Percentiles rank a stretch among this genome's conserved stretches.
phyloP scores from a whole-genome alignment of 2,888 invertebrate species.

The Terebella lapidaria region DNA sequence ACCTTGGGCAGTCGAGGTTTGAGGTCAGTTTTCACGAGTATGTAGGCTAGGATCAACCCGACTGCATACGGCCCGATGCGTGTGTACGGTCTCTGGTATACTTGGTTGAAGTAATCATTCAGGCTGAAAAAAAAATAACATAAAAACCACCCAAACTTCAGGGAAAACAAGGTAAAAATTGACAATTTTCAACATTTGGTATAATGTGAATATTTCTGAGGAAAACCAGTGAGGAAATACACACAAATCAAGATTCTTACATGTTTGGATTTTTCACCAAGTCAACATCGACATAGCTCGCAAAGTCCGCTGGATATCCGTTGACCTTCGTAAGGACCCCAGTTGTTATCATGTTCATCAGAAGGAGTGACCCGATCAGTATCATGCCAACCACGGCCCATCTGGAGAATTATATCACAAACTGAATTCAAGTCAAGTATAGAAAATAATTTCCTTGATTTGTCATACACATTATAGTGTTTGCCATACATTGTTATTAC shows the following conservation, averaged over 20 bases:
- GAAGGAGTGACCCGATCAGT: neutral
- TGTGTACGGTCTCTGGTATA: conserved; percentile 54
- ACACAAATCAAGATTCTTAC: neutral
- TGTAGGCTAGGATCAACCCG: conserved; percentile 53
- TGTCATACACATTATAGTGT: too few relatives aligned
- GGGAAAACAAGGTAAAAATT: neutral
- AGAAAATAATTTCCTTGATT: too few relatives aligned
- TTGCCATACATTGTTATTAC: too few relatives aligned
- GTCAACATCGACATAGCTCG: neutral
- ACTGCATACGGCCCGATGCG: conserved; percentile 54
- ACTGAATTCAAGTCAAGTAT: too few relatives aligned
- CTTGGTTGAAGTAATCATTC: conserved; percentile 8
- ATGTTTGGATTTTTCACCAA: neutral
- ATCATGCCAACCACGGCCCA: neutral
- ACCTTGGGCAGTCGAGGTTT: too few relatives aligned
- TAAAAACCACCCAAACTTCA: neutral
- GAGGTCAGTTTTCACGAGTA: too few relatives aligned
- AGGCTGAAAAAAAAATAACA: conserved; percentile 1
- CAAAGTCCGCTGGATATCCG: neutral
- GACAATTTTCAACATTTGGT: neutral
- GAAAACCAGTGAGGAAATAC: too few relatives aligned
- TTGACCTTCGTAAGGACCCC: neutral
- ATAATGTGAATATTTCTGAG: neutral
- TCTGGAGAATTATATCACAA: too few relatives aligned
- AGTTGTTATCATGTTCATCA: neutral